Percentiles rank a stretch among this genome's conserved stretches.
Evolutionary conservation across 2,113 vertebrate genomes (phyloP).

Genomic region (Noctilio leporinus): DNA sequence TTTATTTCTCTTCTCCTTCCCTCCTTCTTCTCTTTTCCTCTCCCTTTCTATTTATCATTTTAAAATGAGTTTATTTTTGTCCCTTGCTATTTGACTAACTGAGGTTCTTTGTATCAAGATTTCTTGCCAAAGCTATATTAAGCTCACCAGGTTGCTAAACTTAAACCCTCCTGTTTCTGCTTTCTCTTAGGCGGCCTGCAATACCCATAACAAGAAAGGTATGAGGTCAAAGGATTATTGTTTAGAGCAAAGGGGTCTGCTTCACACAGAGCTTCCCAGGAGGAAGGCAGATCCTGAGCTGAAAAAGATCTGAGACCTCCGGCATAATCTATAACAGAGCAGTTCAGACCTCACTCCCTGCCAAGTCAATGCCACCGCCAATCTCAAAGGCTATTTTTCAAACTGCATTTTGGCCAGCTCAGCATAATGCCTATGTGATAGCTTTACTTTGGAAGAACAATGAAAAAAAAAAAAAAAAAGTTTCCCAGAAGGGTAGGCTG

Average conservation of each 20-base stretch:
- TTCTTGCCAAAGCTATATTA: constrained; percentile 55
- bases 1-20: neutral
- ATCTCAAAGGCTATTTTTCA: constrained; percentile 52
- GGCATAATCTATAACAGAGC: neutral
- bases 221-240: constrained; percentile 14
- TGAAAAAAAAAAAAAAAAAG: constrained; percentile 9
- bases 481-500: neutral
- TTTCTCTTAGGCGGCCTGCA: neutral
- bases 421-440: constrained; percentile 19
- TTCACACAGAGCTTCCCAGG: constrained; percentile 40
- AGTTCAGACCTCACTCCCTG: constrained; percentile 13
- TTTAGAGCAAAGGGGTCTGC: neutral
- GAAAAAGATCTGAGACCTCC: neutral
- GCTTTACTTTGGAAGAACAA: constrained; percentile 10
- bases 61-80: constrained; percentile 28
- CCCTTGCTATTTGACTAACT: constrained; percentile 19
- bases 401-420: constrained; percentile 37
- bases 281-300: constrained; percentile 34
- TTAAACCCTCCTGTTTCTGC: constrained; percentile 26
- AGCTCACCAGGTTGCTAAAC: constrained; percentile 35
- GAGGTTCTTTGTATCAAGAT: constrained; percentile 3
- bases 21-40: neutral
- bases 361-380: constrained; percentile 18
- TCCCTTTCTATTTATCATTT: neutral
- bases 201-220: constrained; percentile 1